These are phyloP conservation scores for Pterophyllum scalare DNA, from an alignment of 2,113 vertebrate species.

Conservation along the genomic window DNA sequence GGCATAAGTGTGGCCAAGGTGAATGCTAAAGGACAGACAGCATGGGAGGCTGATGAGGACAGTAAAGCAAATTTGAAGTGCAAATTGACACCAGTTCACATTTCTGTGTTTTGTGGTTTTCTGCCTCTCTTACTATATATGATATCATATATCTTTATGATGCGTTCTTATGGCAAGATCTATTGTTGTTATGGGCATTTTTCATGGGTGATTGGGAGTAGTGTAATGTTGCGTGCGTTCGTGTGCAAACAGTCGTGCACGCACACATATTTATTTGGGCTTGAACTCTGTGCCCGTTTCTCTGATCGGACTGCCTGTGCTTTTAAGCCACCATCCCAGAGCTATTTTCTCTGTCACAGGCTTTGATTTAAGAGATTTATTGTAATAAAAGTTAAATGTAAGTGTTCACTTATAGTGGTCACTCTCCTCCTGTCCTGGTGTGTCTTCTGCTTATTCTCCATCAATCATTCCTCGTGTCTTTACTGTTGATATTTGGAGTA, in stretches of 20 bases:
- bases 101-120: background rate
- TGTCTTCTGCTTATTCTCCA: background rate
- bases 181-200: background rate
- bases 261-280: background rate
- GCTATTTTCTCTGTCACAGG: background rate
- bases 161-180: background rate
- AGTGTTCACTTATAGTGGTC: background rate
- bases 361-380: background rate
- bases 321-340: background rate
- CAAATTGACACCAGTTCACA: too few relatives aligned
- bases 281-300: background rate
- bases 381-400: background rate
- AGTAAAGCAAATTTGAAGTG: background rate
- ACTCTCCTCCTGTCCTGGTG: background rate
- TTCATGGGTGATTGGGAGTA: background rate
- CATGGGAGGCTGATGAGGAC: fast-evolving
- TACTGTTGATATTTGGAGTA: background rate
- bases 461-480: background rate
- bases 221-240: too few relatives aligned
- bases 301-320: background rate
- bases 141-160: background rate
- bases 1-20: background rate
- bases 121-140: fast-evolving
- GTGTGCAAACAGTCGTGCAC: background rate
- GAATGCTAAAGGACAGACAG: background rate